Conservation (phyloP, 2,797 vertebrate species). For the Centropyge bicolor region DNA sequence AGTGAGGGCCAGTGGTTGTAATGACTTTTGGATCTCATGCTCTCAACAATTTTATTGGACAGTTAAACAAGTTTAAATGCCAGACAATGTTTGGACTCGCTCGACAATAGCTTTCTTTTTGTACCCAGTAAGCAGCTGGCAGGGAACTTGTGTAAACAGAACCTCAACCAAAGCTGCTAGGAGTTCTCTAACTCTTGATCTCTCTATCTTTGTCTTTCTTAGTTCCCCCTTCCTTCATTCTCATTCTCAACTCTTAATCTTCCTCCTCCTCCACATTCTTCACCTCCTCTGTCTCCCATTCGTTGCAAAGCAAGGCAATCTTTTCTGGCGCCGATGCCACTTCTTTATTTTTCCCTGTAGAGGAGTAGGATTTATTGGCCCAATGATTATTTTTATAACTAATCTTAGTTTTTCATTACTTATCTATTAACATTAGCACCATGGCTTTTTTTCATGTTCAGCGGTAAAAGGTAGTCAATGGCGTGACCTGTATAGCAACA, state of each 20-base stretch:
- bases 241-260: conserved; percentile 60
- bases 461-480: conserved; percentile 41
- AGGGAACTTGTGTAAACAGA: conserved; percentile 63
- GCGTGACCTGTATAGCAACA: conserved; percentile 19
- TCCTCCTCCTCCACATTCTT: conserved; percentile 67
- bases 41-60: conserved; percentile 51
- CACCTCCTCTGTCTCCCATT: conserved; percentile 62
- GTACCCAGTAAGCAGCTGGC: conserved; percentile 51
- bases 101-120: conserved; percentile 57
- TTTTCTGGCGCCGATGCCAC: conserved; percentile 60
- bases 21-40: conserved; percentile 24
- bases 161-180: conserved; percentile 39
- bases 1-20: background rate
- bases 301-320: conserved; percentile 59
- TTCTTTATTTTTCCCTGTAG: conserved; percentile 63
- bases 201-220: conserved; percentile 35
- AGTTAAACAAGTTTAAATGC: conserved; percentile 48
- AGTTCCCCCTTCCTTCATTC: conserved; percentile 37
- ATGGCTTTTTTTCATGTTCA: conserved; percentile 36
- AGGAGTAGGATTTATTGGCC: conserved; percentile 64
- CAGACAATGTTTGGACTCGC: conserved; percentile 40
- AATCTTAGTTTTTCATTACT: conserved; percentile 61
- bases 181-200: conserved; percentile 46
- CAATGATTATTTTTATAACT: conserved; percentile 64
- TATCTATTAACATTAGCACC: conserved; percentile 48